Conservation (phyloP, 1,140 invertebrate species). For the Oryzaephilus surinamensis region DNA sequence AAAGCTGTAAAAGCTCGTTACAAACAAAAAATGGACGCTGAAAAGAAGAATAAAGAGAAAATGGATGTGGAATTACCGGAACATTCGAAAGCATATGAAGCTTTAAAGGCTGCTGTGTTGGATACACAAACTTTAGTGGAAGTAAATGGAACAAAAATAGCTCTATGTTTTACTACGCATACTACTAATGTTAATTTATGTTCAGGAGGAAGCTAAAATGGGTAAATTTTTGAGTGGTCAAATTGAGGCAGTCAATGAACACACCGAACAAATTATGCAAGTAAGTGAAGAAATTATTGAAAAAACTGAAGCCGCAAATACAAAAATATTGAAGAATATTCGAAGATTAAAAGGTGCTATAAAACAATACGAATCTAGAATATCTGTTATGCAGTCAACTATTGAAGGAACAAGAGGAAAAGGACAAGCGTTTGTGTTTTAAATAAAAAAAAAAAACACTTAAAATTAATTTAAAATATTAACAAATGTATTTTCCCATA, state of each 20-base stretch:
- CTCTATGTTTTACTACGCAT: neutral
- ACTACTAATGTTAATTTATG: no score
- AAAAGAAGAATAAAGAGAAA: slow-evolving; percentile 19
- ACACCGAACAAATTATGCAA: slow-evolving; percentile 24
- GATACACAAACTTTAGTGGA: slow-evolving; percentile 31
- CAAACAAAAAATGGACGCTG: slow-evolving; percentile 17
- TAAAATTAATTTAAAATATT: no score
- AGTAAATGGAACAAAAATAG: slow-evolving; percentile 7
- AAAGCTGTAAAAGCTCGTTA: slow-evolving; percentile 19
- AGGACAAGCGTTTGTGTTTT: no score
- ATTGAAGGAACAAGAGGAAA: no score
- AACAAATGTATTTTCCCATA: no score
- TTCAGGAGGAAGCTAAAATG: slow-evolving; percentile 25
- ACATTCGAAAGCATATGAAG: slow-evolving; percentile 27
- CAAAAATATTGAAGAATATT: slow-evolving; percentile 30
- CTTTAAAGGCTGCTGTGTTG: slow-evolving; percentile 24
- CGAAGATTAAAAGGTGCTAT: slow-evolving; percentile 22
- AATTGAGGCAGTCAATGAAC: slow-evolving; percentile 28
- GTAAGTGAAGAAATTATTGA: slow-evolving; percentile 26
- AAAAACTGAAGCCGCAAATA: slow-evolving; percentile 29
- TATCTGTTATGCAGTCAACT: no score
- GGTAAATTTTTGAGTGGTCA: slow-evolving; percentile 28
- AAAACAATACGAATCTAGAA: no score
- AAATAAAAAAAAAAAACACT: no score
- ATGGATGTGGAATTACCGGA: slow-evolving; percentile 15